Evolutionary conservation across 2,888 invertebrate species (phyloP), one percentile per base, ranked within the genome.

Genomic region (Sarcophaga rosellei): DNA sequence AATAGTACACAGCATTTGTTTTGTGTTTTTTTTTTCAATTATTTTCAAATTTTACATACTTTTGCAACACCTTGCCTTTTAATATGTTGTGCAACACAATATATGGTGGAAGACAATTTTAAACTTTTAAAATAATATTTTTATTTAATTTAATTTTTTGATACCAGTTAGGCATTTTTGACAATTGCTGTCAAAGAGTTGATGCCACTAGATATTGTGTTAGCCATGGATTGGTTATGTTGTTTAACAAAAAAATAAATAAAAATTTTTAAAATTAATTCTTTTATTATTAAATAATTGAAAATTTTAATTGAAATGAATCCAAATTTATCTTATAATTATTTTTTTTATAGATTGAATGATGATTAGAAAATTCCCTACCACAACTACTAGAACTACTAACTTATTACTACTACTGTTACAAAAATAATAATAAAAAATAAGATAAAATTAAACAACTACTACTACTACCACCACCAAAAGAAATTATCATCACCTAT

Each of bases 301-400:
- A 61, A 61, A n/a, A 20, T 61, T 65, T 35, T 63, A 63, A 57
- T 80, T 68, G 20, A 83, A 72, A 66, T 84, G 79, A 75, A 80
- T 65, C 79, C 57, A 79, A 84, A 84, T 84, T 84, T 65, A 61
- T 70, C 53, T 77, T 74, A 44, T 78, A 35, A 35, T 35, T 35
- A 68, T 76, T 15, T 68, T 83, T 75, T 77, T 86, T 86, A 84
- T 86, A 86, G 86, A 84, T 84, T 84, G 81, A 86, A 86, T 86
- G 86, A 86, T 86, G 86, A 86, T 86, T 86, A 86, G 84, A 86
- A 84, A 86, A 81, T 84, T 81, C 81, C 86, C 81, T 84, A 86
- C 86, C 84, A 84, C 82, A 87, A 80, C 87, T 87, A 69, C 82
- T 87, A 87, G 85, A 80, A 77, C 81, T 87, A 82, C 84, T 82